phyloP scores from a whole-genome alignment of 2,113 vertebrate species.

The Herpetotheres cachinnans region DNA sequence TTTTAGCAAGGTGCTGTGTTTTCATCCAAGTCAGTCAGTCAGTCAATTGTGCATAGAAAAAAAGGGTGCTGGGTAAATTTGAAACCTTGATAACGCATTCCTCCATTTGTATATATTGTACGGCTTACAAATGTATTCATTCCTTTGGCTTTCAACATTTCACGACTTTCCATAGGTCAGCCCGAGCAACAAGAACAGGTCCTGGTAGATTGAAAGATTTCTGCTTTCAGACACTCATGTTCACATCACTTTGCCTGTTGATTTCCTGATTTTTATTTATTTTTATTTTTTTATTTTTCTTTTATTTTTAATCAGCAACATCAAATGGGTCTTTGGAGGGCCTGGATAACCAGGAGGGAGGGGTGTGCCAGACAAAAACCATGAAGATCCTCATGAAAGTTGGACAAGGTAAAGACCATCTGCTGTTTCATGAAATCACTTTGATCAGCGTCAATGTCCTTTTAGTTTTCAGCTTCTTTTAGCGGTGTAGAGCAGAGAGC shows the following conservation, averaged over 20 bases:
- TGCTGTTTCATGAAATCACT: constrained; percentile 65
- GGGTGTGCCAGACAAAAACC: constrained; percentile 96
- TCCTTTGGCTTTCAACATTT: constrained; percentile 71
- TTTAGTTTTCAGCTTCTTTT: constrained; percentile 47
- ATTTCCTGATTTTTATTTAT: constrained; percentile 73
- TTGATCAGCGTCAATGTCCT: constrained; percentile 42
- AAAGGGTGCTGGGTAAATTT: constrained; percentile 19
- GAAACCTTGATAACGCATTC: constrained; percentile 46
- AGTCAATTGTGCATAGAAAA: constrained; percentile 4
- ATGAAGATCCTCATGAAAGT: constrained; percentile 99
- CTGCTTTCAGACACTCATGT: constrained; percentile 73
- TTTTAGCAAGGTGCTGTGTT: constrained; percentile 40
- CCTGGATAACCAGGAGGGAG: constrained; percentile 98
- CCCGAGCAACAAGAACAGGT: constrained; percentile 50
- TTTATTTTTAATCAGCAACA: constrained; percentile 88
- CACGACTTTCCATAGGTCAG: constrained; percentile 60
- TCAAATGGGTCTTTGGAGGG: constrained; percentile 98
- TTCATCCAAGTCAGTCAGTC: neutral
- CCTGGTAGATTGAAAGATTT: constrained; percentile 48
- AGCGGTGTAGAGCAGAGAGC: neutral
- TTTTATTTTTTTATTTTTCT: constrained; percentile 73
- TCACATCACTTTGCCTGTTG: constrained; percentile 77
- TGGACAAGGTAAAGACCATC: constrained; percentile 92
- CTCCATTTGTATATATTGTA: constrained; percentile 44
- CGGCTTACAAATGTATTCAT: constrained; percentile 35